Conservation (phyloP, 1,140 invertebrate species). For the Pentalonia nigronervosa region DNA sequence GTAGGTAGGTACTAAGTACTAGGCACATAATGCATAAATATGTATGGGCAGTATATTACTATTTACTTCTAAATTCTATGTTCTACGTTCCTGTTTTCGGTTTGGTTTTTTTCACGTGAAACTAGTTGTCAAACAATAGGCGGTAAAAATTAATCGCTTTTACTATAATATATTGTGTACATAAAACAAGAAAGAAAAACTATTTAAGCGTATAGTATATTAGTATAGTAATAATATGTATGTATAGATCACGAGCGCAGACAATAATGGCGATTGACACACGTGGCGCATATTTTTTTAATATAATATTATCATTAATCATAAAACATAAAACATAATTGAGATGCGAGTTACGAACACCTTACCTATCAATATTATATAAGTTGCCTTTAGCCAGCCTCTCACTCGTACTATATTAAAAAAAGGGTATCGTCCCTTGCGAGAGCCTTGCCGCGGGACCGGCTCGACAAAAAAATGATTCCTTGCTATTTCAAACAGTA, state of each 20-base stretch:
- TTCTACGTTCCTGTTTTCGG: background rate
- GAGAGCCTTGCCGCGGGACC: too few species aligned
- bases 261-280: background rate
- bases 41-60: background rate
- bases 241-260: background rate
- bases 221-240: background rate
- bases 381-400: background rate
- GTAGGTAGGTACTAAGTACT: too few species aligned
- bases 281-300: background rate
- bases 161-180: background rate
- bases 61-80: background rate
- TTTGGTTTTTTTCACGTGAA: conserved; percentile 12
- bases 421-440: background rate
- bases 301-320: background rate
- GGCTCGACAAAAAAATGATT: background rate
- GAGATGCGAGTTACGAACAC: background rate
- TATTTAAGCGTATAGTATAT: background rate
- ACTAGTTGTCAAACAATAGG: conserved; percentile 7
- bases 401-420: background rate
- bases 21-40: background rate
- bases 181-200: background rate
- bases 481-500: background rate
- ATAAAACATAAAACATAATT: background rate
- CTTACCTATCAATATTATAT: background rate
- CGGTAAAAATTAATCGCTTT: conserved; percentile 32